These are phyloP conservation scores for Ameiurus melas DNA, from an alignment of 2,113 vertebrate genomes.

Conservation along the genomic window DNA sequence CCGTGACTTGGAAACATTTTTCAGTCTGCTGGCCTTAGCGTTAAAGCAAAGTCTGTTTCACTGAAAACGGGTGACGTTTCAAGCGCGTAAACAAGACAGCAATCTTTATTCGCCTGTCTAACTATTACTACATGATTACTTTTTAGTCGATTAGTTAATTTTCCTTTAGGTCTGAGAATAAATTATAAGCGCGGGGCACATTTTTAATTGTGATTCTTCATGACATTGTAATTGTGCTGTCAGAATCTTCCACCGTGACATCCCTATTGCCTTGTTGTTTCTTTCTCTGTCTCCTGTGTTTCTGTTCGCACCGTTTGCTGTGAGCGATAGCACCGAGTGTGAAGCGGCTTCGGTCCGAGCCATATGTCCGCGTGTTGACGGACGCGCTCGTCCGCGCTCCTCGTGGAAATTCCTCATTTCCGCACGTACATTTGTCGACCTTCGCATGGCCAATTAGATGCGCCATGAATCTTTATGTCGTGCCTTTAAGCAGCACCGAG, in stretches of 20 bases:
- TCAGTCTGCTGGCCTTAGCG: neutral
- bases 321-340: neutral
- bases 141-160: neutral
- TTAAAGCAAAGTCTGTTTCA: neutral
- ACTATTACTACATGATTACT: neutral
- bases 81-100: no score
- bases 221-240: constrained; percentile 10
- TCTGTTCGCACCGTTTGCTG: neutral
- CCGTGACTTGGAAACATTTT: neutral
- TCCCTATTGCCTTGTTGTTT: neutral
- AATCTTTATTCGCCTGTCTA: neutral
- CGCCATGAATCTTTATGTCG: constrained; percentile 38
- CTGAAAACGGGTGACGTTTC: neutral
- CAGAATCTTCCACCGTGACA: neutral
- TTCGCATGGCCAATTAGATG: constrained; percentile 54
- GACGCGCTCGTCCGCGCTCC: constrained; percentile 24
- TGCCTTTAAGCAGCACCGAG: constrained; percentile 24
- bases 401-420: constrained; percentile 23
- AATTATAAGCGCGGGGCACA: neutral
- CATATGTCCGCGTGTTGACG: constrained; percentile 36
- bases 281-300: neutral
- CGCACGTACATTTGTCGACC: constrained; percentile 43
- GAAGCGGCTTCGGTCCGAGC: neutral
- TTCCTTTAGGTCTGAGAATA: neutral
- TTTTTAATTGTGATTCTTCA: neutral